Base-by-base conservation (phyloP, 2,113 vertebrate genomes). In the Thalassoma bifasciatum region DNA sequence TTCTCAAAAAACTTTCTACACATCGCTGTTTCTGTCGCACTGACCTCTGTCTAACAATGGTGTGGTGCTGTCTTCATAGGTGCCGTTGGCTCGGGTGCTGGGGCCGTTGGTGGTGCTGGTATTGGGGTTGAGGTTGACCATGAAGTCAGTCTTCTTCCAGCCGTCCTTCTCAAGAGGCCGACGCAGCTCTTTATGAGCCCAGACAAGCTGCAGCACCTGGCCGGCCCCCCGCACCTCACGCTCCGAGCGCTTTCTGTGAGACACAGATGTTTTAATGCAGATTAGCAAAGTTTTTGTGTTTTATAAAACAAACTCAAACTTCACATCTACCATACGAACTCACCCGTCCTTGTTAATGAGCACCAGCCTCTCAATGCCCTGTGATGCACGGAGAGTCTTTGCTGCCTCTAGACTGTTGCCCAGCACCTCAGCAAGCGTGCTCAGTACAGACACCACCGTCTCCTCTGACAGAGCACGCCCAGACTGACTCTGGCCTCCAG, bases 141-240 rank as follows among this genome's bases (percentile, higher is more conserved):
- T 95, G 89, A 99, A 99, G 88, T 99, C 98, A 0, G 94, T 94
- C 78, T 98, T 99, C 89, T 99, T 99, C 97, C 97, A 99, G 40
- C 98, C 98, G 24, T 99, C 98, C 74, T 99, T 99, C 79, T 99
- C 97, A 1, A 99, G 93, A 3, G 96, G 95, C 46, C 95, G 95
- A 54, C 97, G 93, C 23, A 99, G 94, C 70, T 99, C 97, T 76
- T 98, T 99, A 81, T 97, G 97, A 0, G 95, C 96, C 98, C 98
- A 99, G 64, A 99, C 82, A 0, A 97, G 96, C 92, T 99, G 98
- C 75, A 99, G 88, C 24, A 98, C 96, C 0, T 96, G 94, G 63
- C 96, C 96, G 0, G 97, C 97, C 0, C 95, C 96, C 54, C 97
- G 94, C 26, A 97, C 96, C 86, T 99, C 98, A 50, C 96, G 95